These are phyloP conservation scores for Choloepus hoffmanni DNA, from an alignment of 2,113 vertebrate genomes.

Conservation along the genomic window DNA sequence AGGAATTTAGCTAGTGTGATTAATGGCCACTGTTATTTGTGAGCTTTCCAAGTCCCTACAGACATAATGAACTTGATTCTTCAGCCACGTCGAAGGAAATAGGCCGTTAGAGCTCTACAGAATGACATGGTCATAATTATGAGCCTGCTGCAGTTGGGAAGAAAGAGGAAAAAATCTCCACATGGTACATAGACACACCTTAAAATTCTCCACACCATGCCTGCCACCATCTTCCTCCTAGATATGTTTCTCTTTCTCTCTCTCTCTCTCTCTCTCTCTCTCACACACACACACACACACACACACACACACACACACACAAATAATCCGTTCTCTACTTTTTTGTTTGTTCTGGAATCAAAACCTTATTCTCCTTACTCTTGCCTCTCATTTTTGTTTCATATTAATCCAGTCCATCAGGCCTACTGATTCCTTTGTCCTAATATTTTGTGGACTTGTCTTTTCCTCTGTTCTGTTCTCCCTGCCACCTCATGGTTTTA, in stretches of 20 bases:
- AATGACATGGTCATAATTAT: not conserved
- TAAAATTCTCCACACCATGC: not conserved
- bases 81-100: conserved; percentile 67
- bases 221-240: not conserved
- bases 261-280: not conserved
- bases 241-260: too few relatives aligned
- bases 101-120: conserved; percentile 36
- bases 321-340: not conserved
- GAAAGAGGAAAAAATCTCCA: not conserved
- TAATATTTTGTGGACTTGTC: not conserved
- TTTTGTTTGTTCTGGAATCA: not conserved
- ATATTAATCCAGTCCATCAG: not conserved
- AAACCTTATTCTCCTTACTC: not conserved
- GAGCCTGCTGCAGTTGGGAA: not conserved
- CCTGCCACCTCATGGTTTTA: not conserved
- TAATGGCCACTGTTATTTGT: conserved; percentile 73
- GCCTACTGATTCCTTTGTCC: not conserved
- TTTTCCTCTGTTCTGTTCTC: not conserved
- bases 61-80: conserved; percentile 76
- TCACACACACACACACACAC: too few relatives aligned
- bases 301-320: not conserved
- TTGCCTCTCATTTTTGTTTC: not conserved
- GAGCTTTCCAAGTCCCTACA: conserved; percentile 69
- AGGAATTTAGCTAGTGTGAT: conserved; percentile 74
- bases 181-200: not conserved